phyloP scores from a whole-genome alignment of 2,113 vertebrate species.

The Ascaphus truei region DNA sequence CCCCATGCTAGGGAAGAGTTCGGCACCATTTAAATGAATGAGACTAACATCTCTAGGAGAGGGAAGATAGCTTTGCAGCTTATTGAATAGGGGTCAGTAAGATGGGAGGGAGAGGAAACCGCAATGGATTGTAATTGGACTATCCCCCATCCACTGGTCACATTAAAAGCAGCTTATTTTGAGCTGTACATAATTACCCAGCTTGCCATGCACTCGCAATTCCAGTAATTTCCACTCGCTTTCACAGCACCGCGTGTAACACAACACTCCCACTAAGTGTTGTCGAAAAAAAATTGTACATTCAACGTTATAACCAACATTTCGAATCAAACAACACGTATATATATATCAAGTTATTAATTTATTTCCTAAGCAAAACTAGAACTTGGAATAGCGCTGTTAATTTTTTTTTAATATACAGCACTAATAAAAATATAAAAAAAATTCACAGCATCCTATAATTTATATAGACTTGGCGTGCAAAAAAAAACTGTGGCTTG shows the following conservation, averaged over 20 bases:
- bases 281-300: too few species aligned
- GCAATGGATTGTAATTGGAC: slow-evolving; percentile 79
- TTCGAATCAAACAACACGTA: too few species aligned
- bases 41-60: neutral
- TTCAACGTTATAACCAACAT: too few species aligned
- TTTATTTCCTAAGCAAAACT: too few species aligned
- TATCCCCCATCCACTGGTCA: slow-evolving; percentile 79
- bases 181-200: slow-evolving; percentile 88
- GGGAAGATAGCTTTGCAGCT: too few species aligned
- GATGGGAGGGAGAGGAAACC: slow-evolving; percentile 44
- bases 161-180: slow-evolving; percentile 89
- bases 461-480: too few species aligned
- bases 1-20: neutral
- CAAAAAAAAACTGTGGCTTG: too few species aligned
- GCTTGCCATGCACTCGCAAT: slow-evolving; percentile 55
- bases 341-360: too few species aligned
- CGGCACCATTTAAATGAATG: neutral
- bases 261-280: slow-evolving; percentile 50
- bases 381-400: too few species aligned
- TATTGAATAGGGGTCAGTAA: slow-evolving; percentile 48
- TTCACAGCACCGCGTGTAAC: slow-evolving; percentile 43
- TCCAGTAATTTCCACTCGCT: slow-evolving; percentile 52
- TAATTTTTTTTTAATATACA: too few species aligned
- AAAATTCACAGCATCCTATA: too few species aligned
- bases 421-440: too few species aligned